Conservation (phyloP, 35 echinoderm and acorn worm genomes). For the Anneissia japonica region DNA sequence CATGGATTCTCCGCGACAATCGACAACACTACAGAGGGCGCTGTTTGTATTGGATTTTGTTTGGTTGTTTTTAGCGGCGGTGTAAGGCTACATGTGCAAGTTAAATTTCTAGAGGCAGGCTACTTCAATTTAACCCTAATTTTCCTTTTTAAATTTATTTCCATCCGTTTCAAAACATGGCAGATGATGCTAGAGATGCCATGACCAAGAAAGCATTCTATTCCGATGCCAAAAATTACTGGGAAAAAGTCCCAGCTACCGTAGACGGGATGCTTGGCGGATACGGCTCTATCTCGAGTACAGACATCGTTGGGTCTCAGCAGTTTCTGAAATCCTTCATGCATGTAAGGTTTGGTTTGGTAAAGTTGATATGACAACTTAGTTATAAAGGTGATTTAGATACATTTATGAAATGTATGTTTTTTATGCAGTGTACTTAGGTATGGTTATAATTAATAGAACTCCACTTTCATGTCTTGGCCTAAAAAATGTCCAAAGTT, state of each 20-base stretch:
- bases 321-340: slow-evolving; percentile 77
- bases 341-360: slow-evolving; percentile 18
- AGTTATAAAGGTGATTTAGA: no score
- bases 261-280: slow-evolving; percentile 94
- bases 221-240: slow-evolving; percentile 72
- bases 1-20: no score
- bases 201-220: slow-evolving; percentile 92
- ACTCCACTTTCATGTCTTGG: neutral
- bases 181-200: slow-evolving; percentile 27
- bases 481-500: neutral
- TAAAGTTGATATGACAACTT: neutral
- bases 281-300: slow-evolving; percentile 61
- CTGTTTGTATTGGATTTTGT: neutral
- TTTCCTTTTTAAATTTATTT: no score
- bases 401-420: no score
- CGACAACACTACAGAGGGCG: neutral
- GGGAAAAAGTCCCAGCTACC: slow-evolving; percentile 58
- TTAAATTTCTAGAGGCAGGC: no score
- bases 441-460: neutral
- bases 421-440: neutral
- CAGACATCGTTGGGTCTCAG: slow-evolving; percentile 65
- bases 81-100: no score
- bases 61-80: no score
- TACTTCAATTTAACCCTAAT: no score
- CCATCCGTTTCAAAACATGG: neutral